Percentiles rank a stretch among this genome's conserved stretches.
Evolutionary conservation across 2,888 invertebrate genomes (phyloP).

Genomic region (Apotomis turbidana): DNA sequence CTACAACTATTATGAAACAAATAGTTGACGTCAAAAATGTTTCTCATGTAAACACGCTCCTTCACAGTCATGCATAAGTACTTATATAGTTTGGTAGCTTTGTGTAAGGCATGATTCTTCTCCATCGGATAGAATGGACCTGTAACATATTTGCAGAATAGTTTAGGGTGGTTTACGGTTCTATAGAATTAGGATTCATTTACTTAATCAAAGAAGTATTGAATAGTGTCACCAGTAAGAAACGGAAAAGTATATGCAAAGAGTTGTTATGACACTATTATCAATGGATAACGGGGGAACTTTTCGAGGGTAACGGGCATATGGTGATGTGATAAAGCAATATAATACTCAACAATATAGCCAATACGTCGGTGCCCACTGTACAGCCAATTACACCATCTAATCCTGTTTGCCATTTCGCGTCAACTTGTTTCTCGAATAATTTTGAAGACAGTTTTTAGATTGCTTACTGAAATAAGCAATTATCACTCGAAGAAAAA

Average conservation of each 20-base stretch:
- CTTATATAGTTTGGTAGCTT: conserved; percentile 45
- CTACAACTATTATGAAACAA: not conserved
- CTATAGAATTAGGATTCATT: not conserved
- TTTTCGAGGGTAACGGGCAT: not conserved
- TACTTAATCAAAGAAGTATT: not conserved
- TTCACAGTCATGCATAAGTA: conserved; percentile 36
- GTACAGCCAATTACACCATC: conserved; percentile 58
- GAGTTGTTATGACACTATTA: not conserved
- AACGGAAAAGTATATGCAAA: not conserved
- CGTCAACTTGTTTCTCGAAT: conserved; percentile 23
- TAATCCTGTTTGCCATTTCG: conserved; percentile 35
- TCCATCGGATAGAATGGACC: conserved; percentile 65
- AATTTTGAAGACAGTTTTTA: conserved; percentile 27
- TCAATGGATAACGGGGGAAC: not conserved
- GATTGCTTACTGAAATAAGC: not conserved
- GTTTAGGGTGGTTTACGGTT: conserved; percentile 18
- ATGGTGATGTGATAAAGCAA: conserved; percentile 34
- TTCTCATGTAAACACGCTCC: conserved; percentile 2
- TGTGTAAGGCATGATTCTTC: conserved; percentile 54
- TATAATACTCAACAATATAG: conserved; percentile 33
- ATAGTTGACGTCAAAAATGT: not conserved
- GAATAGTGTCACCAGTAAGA: not conserved
- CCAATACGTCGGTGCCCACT: conserved; percentile 38
- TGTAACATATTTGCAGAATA: conserved; percentile 67
- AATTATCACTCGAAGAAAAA: not conserved